Percentiles rank a stretch among this genome's conserved stretches.
These are phyloP conservation scores for Barypeithes pellucidus DNA, from an alignment of 2,888 invertebrate species.

Conservation along the genomic window DNA sequence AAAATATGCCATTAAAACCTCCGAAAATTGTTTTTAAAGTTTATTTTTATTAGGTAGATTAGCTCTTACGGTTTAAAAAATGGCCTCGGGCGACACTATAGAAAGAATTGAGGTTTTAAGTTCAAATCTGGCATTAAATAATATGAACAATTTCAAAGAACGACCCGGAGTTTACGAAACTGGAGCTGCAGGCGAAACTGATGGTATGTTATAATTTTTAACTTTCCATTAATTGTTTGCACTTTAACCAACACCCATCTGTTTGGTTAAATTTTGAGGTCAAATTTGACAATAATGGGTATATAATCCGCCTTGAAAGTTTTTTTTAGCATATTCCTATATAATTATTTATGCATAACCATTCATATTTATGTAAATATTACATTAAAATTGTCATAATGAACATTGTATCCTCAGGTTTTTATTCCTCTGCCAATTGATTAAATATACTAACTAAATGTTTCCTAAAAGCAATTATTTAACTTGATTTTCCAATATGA, in stretches of 20 bases:
- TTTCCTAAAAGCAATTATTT: background rate
- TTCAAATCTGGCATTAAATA: slow-evolving; percentile 72
- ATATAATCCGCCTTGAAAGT: slow-evolving; percentile 18
- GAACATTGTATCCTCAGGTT: too few relatives aligned
- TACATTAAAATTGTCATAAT: too few relatives aligned
- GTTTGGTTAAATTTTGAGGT: slow-evolving; percentile 40
- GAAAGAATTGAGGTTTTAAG: slow-evolving; percentile 86
- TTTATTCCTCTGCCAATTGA: too few relatives aligned
- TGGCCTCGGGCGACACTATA: slow-evolving; percentile 88
- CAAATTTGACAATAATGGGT: slow-evolving; percentile 31
- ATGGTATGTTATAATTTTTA: slow-evolving; percentile 69
- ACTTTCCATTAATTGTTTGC: slow-evolving; percentile 26
- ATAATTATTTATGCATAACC: too few relatives aligned
- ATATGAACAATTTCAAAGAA: slow-evolving; percentile 75
- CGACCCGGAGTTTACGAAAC: slow-evolving; percentile 75
- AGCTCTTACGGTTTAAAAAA: slow-evolving; percentile 68
- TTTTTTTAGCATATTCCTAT: background rate
- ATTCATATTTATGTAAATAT: too few relatives aligned
- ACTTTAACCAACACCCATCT: slow-evolving; percentile 42
- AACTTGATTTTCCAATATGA: slow-evolving; percentile 20
- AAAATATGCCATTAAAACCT: slow-evolving; percentile 58
- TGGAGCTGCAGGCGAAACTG: slow-evolving; percentile 73
- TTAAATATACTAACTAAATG: too few relatives aligned
- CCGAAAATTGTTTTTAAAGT: slow-evolving; percentile 47
- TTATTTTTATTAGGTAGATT: slow-evolving; percentile 30